Evolutionary conservation across 53 echinoderm and acorn worm species (phyloP).

Genomic region (Paracentrotus lividus): DNA sequence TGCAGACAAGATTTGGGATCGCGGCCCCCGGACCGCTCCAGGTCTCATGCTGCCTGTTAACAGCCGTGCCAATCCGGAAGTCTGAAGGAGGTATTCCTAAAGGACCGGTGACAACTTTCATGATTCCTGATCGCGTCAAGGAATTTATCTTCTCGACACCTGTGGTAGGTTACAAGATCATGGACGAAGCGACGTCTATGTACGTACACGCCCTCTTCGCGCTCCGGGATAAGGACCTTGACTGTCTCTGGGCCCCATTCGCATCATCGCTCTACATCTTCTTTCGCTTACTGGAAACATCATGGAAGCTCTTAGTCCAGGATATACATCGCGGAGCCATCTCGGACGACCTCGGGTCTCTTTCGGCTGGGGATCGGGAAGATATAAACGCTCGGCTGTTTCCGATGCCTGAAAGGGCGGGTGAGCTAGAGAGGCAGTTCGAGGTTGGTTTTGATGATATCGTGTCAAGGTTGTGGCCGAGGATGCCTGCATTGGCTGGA

Average conservation of each 20-base stretch:
- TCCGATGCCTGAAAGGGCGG: slow-evolving; percentile 43
- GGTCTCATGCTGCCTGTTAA: slow-evolving; percentile 3
- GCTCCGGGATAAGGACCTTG: slow-evolving; percentile 29
- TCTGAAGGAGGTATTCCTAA: slow-evolving; percentile 41
- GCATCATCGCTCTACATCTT: slow-evolving; percentile 60
- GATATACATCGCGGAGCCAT: slow-evolving; percentile 46
- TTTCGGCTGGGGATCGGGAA: neutral
- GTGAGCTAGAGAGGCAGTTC: slow-evolving; percentile 49
- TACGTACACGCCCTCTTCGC: slow-evolving; percentile 68
- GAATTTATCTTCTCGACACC: slow-evolving; percentile 45
- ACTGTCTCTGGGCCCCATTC: slow-evolving; percentile 42
- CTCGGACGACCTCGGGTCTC: neutral
- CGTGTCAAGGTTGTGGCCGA: slow-evolving; percentile 49
- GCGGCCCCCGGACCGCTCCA: neutral
- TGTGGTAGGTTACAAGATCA: slow-evolving; percentile 26
- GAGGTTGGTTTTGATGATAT: slow-evolving; percentile 49
- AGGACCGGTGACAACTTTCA: slow-evolving; percentile 49
- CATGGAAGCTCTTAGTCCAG: slow-evolving; percentile 46
- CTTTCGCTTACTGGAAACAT: slow-evolving; percentile 34
- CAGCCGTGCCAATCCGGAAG: neutral
- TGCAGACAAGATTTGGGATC: slow-evolving; percentile 3
- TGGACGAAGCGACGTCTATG: slow-evolving; percentile 53
- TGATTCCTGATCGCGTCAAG: slow-evolving; percentile 42
- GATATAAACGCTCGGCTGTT: neutral
- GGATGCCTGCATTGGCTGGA: neutral